Conservation (phyloP, 2,888 invertebrate genomes). For the Netelia inedita region DNA sequence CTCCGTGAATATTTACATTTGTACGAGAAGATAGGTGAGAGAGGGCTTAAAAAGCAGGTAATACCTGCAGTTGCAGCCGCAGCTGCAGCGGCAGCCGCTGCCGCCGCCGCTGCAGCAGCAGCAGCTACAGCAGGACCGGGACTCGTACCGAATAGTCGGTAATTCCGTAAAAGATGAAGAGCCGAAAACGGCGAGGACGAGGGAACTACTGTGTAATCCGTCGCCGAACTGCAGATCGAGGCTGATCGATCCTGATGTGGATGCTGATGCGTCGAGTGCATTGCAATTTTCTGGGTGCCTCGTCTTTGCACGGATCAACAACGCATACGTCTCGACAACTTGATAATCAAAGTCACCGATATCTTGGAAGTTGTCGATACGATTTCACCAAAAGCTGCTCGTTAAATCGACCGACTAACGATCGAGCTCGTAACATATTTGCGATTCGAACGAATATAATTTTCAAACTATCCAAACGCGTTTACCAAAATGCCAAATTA, state of each 20-base stretch:
- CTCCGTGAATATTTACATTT: background rate
- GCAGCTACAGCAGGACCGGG: conserved; percentile 85
- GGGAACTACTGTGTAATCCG: conserved; percentile 58
- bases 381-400: conserved; percentile 6
- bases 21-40: background rate
- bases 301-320: background rate
- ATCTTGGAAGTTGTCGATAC: conserved; percentile 4
- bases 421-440: conserved; percentile 25
- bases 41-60: background rate
- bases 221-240: conserved; percentile 44
- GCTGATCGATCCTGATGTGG: conserved; percentile 38
- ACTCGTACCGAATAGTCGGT: conserved; percentile 89
- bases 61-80: conserved; percentile 70
- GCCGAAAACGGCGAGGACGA: conserved; percentile 86
- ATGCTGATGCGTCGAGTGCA: conserved; percentile 55
- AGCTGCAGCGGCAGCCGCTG: conserved; percentile 75
- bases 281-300: conserved; percentile 6
- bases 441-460: background rate
- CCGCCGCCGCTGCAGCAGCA: conserved; percentile 73
- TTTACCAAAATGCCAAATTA: too few species aligned
- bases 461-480: too few species aligned
- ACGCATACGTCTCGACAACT: too few species aligned
- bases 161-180: conserved; percentile 88
- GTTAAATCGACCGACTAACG: conserved; percentile 28
- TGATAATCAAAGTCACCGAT: conserved; percentile 16